Percentiles rank a stretch among this genome's conserved stretches.
Conservation (phyloP, 2,113 vertebrate genomes). For the Tragelaphus scriptus region DNA sequence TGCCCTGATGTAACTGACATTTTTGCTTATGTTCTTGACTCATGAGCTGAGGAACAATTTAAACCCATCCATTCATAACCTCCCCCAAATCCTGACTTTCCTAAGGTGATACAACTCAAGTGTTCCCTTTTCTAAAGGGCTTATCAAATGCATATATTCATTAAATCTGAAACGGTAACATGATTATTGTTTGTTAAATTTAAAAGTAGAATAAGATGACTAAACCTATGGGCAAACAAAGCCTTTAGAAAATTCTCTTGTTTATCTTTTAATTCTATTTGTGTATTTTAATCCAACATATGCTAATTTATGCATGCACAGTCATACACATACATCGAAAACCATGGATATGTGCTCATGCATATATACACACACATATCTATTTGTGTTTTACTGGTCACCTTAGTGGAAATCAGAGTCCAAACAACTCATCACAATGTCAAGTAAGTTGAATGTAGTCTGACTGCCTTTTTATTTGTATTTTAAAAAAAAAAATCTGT, state of each 20-base stretch:
- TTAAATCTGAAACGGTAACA: not conserved
- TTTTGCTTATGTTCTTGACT: constrained; percentile 56
- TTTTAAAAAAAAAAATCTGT: not conserved
- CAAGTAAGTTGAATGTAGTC: not conserved
- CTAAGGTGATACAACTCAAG: not conserved
- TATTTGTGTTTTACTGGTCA: not conserved
- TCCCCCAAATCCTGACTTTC: constrained; percentile 14
- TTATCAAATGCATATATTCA: not conserved
- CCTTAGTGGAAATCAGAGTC: not conserved
- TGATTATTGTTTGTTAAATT: not conserved
- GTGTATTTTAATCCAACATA: not conserved
- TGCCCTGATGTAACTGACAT: constrained; percentile 55
- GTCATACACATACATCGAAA: not conserved
- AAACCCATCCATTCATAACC: constrained; percentile 6
- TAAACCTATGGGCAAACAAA: not conserved
- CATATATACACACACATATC: not conserved
- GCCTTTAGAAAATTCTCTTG: not conserved
- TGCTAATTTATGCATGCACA: not conserved
- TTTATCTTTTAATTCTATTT: not conserved
- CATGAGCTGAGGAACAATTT: constrained; percentile 10
- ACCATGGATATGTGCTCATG: not conserved
- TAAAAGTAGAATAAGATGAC: not conserved
- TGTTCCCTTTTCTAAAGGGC: not conserved
- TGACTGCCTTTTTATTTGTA: not conserved
- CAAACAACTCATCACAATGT: not conserved